Evolutionary conservation across 2,888 invertebrate species (phyloP).

Genomic region (Lutraria lutraria): DNA sequence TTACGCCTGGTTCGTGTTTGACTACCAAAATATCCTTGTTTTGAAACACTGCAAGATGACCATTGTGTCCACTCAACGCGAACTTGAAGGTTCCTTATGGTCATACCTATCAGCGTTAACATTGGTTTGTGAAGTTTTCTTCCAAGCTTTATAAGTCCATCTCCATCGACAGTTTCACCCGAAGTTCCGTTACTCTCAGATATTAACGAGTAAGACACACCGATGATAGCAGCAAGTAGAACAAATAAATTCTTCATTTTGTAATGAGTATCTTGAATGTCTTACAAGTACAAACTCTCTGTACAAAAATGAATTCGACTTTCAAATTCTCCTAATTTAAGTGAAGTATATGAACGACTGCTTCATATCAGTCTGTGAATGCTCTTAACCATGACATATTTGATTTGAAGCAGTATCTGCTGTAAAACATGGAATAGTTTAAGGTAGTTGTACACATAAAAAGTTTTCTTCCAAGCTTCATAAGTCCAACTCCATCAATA

Average conservation of each 20-base stretch:
- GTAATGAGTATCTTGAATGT: neutral
- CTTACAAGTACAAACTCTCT: too few species aligned
- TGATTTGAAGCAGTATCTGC: too few species aligned
- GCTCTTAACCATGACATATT: too few species aligned
- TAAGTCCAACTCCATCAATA: conserved; percentile 12
- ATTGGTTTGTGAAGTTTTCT: conserved; percentile 12
- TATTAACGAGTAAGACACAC: neutral
- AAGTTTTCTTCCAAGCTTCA: conserved; percentile 8
- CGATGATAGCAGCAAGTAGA: neutral
- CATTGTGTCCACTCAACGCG: conserved; percentile 31
- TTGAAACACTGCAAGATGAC: neutral
- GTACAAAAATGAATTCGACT: too few species aligned
- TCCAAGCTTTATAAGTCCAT: neutral
- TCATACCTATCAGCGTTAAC: conserved; percentile 18
- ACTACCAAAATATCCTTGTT: neutral
- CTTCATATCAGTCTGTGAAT: too few species aligned
- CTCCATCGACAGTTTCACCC: conserved; percentile 16
- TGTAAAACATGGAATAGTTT: too few species aligned
- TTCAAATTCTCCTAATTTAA: too few species aligned
- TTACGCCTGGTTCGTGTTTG: neutral
- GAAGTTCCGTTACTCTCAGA: conserved; percentile 5
- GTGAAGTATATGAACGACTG: too few species aligned
- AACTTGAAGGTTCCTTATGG: neutral
- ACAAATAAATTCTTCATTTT: neutral
- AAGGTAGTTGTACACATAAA: too few species aligned